These are phyloP conservation scores for Sylvilagus bachmani DNA, from an alignment of 2,113 vertebrate species.

Conservation along the genomic window DNA sequence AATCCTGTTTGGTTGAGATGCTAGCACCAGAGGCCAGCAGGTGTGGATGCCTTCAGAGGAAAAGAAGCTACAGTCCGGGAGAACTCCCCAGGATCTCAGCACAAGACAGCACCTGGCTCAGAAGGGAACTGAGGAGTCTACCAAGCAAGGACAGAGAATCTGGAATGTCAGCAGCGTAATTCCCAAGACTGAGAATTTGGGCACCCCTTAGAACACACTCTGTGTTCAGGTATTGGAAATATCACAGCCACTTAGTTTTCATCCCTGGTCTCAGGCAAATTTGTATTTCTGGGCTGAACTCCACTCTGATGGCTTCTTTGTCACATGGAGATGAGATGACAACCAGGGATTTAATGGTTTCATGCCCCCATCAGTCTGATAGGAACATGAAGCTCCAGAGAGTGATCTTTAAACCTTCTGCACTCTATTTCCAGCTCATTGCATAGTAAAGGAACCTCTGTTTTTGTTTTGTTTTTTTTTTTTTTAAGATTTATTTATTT, in stretches of 20 bases:
- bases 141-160: not conserved
- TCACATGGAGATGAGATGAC: conserved; percentile 16
- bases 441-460: not conserved
- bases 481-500: too few species aligned
- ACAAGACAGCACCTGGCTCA: not conserved
- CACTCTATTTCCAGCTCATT: not conserved
- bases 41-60: conserved; percentile 26
- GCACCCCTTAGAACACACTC: not conserved
- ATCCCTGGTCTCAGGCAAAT: not conserved
- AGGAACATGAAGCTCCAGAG: not conserved
- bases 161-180: not conserved
- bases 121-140: not conserved
- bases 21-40: not conserved
- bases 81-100: not conserved
- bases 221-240: conserved; percentile 31
- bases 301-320: conserved; percentile 25
- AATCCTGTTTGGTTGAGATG: conserved; percentile 17
- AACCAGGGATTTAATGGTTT: not conserved
- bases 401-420: not conserved
- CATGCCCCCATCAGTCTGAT: not conserved
- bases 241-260: not conserved
- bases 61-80: conserved; percentile 11
- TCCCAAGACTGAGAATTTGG: conserved; percentile 26
- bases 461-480: not conserved
- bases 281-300: not conserved